Evolutionary conservation across 2,113 vertebrate species (phyloP), one percentile per base, ranked within the genome.

Genomic region (Deroptyus accipitrinus): DNA sequence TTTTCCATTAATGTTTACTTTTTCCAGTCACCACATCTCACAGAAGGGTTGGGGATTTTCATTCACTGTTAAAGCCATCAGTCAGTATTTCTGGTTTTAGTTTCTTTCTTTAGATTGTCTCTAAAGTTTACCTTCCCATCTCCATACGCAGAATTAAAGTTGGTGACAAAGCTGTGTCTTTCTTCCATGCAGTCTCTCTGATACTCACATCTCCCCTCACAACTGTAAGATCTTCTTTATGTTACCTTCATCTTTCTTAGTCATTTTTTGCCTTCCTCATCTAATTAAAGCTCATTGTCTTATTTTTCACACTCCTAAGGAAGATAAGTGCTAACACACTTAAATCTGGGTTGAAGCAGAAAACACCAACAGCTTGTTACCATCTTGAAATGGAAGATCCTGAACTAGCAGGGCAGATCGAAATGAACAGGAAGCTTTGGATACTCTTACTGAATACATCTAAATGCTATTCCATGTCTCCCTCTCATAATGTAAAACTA

Each of bases 1-100:
- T 94, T 95, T 94, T 90, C 85, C 72, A 19, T 96, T 96, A 94
- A 83, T 73, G 70, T 90, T 95, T 96, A 83, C 42, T 92, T 94
- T 95, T 95, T 94, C 72, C 88, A 94, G 85, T 55, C 73, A 83
- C 68, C 68, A 77, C 83, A 93, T 90, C 61, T 93, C 75, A 42
- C 55, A 72, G 64, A 90, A 74, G 30, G 17, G 25, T 55, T 93
- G 79, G 51, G 17, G 54, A 49, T 95, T 90, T 95, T 86, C 72
- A 84, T 78, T 94, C 73, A 78, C 30, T 77, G 35, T 24, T 93
- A 51, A 83, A 80, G 8, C n/a, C 77, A 83, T 70, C 93, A 67
- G 30, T 94, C 68, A 90, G 70, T 78, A 81, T 67, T 70, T 14
- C 17, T 55, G 9, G 11, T 8, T 81, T 87, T 77, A 19, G 28